Evolutionary conservation across 2,797 vertebrate species (phyloP).

Genomic region (Thamnophis elegans): DNA sequence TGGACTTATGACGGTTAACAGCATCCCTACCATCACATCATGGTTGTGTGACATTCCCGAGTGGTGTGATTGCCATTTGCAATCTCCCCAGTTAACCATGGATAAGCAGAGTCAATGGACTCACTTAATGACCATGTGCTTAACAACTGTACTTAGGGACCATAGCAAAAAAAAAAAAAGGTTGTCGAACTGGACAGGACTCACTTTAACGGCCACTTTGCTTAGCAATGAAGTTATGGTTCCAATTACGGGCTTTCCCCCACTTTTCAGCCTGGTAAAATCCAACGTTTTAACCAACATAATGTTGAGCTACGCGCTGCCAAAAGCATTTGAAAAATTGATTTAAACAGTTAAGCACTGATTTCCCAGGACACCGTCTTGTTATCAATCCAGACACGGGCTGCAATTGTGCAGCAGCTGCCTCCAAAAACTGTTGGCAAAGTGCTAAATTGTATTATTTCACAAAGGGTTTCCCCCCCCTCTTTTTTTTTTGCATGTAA

Average conservation of each 20-base stretch:
- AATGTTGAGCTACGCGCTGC: neutral
- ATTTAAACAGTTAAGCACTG: neutral
- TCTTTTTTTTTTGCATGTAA: neutral
- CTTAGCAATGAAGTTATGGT: neutral
- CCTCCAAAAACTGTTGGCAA: neutral
- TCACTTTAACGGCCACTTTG: neutral
- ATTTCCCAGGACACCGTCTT: neutral
- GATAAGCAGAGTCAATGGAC: neutral
- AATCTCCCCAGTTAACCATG: neutral
- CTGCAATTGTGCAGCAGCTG: neutral
- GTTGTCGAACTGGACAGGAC: neutral
- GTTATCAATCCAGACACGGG: neutral
- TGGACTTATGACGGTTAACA: neutral
- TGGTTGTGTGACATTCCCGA: neutral
- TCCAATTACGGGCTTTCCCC: neutral
- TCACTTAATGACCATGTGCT: neutral
- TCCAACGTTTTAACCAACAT: neutral
- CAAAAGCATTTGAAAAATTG: neutral
- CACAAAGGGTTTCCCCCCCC: accelerated
- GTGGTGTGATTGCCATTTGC: neutral
- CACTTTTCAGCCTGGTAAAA: neutral
- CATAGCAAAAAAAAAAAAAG: neutral
- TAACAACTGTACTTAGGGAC: neutral
- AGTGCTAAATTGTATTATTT: neutral
- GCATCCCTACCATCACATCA: neutral